phyloP scores from a whole-genome alignment of 2,797 vertebrate species.

The Falco biarmicus region DNA sequence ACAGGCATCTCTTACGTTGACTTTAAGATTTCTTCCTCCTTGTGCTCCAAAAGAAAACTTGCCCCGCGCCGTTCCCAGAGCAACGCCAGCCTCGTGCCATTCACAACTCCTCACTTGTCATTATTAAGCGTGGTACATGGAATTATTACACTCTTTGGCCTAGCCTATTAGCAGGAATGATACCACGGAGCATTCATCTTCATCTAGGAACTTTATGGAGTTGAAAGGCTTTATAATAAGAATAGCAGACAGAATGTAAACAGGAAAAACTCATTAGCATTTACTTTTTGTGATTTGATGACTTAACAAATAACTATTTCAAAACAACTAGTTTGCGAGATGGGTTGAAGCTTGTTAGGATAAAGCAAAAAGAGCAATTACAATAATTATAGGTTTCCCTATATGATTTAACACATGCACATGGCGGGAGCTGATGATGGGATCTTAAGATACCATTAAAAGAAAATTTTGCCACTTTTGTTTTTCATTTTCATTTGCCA shows the following conservation, averaged over 20 bases:
- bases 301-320: conserved; percentile 77
- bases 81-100: not conserved
- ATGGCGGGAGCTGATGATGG: conserved; percentile 55
- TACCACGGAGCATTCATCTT: conserved; percentile 28
- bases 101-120: conserved; percentile 9
- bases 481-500: conserved; percentile 61
- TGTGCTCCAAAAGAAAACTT: not conserved
- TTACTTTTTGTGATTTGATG: conserved; percentile 70
- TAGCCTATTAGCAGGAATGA: conserved; percentile 19
- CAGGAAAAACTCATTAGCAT: conserved; percentile 61
- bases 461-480: conserved; percentile 74
- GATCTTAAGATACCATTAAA: conserved; percentile 68
- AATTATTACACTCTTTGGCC: conserved; percentile 33
- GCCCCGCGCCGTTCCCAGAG: not conserved
- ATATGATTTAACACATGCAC: conserved; percentile 71
- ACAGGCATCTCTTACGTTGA: not conserved
- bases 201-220: conserved; percentile 48
- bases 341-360: conserved; percentile 71
- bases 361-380: conserved; percentile 79
- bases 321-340: conserved; percentile 71
- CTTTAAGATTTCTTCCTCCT: not conserved
- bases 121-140: not conserved
- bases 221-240: conserved; percentile 60
- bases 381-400: conserved; percentile 78
- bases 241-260: conserved; percentile 59